Conservation (phyloP, 2,888 invertebrate genomes). For the Oligia latruncula region DNA sequence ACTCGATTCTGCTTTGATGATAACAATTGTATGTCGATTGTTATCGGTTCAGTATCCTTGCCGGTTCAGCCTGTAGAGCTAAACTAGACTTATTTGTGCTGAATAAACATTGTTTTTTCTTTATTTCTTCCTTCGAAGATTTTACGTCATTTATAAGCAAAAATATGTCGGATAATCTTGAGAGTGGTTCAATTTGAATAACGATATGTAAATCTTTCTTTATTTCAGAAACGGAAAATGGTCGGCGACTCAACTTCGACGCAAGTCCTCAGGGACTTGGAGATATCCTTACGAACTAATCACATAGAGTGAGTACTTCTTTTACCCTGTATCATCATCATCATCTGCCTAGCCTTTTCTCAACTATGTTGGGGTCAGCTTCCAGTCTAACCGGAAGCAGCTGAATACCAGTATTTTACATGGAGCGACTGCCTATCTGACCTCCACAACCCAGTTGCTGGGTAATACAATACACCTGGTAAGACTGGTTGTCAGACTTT, state of each 20-base stretch:
- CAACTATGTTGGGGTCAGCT: no score
- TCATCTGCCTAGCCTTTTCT: no score
- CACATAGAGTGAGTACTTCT: conserved; percentile 97
- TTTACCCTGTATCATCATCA: neutral
- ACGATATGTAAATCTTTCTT: conserved; percentile 28
- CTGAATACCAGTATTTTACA: no score
- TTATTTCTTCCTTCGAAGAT: neutral
- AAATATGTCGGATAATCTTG: neutral
- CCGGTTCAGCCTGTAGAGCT: neutral
- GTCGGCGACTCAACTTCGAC: conserved; percentile 99
- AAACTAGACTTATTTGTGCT: neutral
- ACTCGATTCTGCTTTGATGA: neutral
- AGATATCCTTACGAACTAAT: conserved; percentile 99
- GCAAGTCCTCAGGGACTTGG: conserved; percentile 98
- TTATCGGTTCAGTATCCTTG: neutral
- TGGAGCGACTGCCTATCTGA: no score
- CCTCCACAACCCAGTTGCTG: no score
- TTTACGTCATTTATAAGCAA: neutral
- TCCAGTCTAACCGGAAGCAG: no score
- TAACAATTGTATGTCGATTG: neutral
- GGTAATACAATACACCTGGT: no score
- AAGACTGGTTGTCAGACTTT: no score
- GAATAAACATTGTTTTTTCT: neutral
- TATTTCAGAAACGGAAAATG: conserved; percentile 98
- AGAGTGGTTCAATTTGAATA: conserved; percentile 12